Conservation (phyloP, 2,113 vertebrate genomes). For the Seriola dumerili region DNA sequence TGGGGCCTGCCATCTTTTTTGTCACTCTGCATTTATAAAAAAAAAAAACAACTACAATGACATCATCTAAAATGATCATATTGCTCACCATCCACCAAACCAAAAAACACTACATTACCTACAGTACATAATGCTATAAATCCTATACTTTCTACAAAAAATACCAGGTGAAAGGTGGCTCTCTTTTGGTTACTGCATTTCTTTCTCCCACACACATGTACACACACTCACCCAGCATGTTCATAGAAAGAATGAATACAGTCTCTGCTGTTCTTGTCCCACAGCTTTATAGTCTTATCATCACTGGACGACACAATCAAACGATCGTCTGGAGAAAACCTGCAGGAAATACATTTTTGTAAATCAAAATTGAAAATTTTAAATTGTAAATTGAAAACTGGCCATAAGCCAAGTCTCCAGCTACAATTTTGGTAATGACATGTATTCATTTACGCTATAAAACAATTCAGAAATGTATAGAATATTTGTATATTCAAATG, state of each 20-base stretch:
- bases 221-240: slow-evolving; percentile 87
- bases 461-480: background rate
- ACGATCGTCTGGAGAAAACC: slow-evolving; percentile 95
- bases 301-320: slow-evolving; percentile 95
- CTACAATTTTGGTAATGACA: background rate
- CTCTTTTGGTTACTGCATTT: background rate
- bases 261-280: slow-evolving; percentile 96
- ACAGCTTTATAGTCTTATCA: slow-evolving; percentile 95
- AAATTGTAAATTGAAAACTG: background rate
- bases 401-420: background rate
- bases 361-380: background rate
- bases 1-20: background rate
- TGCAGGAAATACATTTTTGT: slow-evolving; percentile 61
- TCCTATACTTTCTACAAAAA: background rate
- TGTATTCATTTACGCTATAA: background rate
- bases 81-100: background rate
- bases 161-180: too few species aligned
- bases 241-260: slow-evolving; percentile 96
- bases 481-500: background rate
- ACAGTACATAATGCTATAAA: background rate
- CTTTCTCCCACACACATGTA: background rate
- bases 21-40: background rate
- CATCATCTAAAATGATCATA: background rate
- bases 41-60: background rate
- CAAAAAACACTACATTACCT: background rate